Base-by-base conservation (phyloP, 2,888 invertebrate species). In the Drosophila neonasuta region DNA sequence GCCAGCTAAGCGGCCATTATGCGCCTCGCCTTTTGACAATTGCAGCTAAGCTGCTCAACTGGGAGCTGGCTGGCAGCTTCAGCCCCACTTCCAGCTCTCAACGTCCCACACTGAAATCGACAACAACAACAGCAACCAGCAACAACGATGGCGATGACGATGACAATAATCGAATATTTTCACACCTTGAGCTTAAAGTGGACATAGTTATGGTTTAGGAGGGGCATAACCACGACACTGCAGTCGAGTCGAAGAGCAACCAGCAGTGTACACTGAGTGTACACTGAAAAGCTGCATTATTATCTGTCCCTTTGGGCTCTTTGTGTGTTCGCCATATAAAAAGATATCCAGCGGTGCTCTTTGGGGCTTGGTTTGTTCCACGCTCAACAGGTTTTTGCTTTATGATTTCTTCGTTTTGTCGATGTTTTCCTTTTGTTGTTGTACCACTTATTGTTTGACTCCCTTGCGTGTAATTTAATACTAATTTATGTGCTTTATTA, bases 131-230 rank as follows among this genome's bases (percentile, higher is more conserved):
- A 45, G 17, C 17, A 17, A 17, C 15, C 32, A 20, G 24, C 32
- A 4, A 32, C 30, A 13, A 57, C 39, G 42, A 59, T n/a, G 34
- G 69, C 55, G 68, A 58, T 52, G 68, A 77, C 68, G 83, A 76
- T 80, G 87, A 87, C 86, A 88, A 88, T 87, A 87, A 88, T 87
- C 87, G 85, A 88, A 87, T 81, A 88, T 85, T 87, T 88, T 88
- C 87, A 88, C 87, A 88, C 88, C 88, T 88, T 72, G 67, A 87
- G 88, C 87, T 88, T 88, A 87, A 83, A 74, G 77, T 73, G 64
- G 48, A 61, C 74, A 69, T 68, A 69, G 78, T 62, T 62, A 46
- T 52, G 62, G 68, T 51, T 45, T 50, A 42, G 49, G 44, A 17
- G 44, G 36, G 56, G 13, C 36, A 54, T 4, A 10, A 48, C 59